Evolutionary conservation across 2,113 vertebrate genomes (phyloP).

Genomic region (Vimba vimba): DNA sequence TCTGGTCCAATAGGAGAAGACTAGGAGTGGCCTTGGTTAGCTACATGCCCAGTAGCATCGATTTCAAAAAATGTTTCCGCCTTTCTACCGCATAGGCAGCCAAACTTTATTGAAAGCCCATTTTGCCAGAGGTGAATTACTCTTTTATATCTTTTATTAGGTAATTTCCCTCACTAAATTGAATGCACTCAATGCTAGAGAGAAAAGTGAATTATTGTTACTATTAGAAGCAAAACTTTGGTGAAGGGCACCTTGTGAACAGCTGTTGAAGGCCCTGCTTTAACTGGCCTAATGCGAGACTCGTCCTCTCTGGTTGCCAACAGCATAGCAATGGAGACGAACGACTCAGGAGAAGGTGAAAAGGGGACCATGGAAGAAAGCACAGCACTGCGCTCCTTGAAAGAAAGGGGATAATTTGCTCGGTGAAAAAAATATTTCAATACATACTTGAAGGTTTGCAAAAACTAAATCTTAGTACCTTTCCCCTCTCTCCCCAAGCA

Average conservation of each 20-base stretch:
- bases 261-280: conserved; percentile 67
- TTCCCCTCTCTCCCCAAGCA: conserved; percentile 83
- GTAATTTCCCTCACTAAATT: background rate
- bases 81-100: no score
- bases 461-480: conserved; percentile 68
- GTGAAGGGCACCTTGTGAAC: conserved; percentile 80
- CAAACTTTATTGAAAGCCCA: no score
- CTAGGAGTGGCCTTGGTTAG: no score
- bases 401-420: conserved; percentile 8
- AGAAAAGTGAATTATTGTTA: background rate
- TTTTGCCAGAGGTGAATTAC: no score
- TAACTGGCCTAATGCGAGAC: conserved; percentile 75
- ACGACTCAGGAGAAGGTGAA: conserved; percentile 53
- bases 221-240: no score
- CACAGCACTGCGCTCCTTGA: conserved; percentile 66
- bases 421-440: background rate
- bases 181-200: background rate
- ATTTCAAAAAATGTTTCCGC: no score
- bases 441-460: background rate
- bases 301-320: conserved; percentile 83
- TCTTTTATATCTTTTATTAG: background rate
- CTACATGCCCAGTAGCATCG: no score
- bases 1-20: no score
- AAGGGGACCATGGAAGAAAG: conserved; percentile 66
- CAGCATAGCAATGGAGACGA: conserved; percentile 75